Percentiles rank a stretch among this genome's conserved stretches.
Evolutionary conservation across 2,113 vertebrate species (phyloP).

Genomic region (Nyctibius bracteatus): DNA sequence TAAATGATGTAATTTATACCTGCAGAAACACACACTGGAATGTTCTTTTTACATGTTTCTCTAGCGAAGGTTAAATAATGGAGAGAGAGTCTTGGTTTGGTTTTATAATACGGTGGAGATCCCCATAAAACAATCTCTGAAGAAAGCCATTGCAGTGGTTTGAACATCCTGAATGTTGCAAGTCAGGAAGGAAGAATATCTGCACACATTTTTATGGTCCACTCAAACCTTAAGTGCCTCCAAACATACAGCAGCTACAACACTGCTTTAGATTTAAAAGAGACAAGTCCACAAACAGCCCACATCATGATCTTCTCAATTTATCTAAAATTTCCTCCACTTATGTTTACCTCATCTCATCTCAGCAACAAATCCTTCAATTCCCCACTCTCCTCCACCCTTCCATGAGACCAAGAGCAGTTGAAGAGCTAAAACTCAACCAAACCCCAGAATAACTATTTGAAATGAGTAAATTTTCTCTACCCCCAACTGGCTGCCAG

Average conservation of each 20-base stretch:
- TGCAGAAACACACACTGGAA: not conserved
- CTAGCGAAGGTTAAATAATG: not conserved
- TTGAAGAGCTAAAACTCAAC: not conserved
- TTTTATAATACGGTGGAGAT: not conserved
- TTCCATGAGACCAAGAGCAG: not conserved
- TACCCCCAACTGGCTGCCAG: not conserved
- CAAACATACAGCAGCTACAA: not conserved
- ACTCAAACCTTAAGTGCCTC: slow-evolving; percentile 30
- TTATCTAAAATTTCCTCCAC: not conserved
- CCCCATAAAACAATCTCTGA: not conserved
- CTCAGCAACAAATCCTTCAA: not conserved
- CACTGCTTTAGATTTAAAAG: not conserved
- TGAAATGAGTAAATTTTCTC: not conserved
- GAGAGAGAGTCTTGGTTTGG: not conserved
- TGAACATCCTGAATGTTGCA: not conserved
- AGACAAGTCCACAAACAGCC: not conserved
- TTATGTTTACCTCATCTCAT: not conserved
- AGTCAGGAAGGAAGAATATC: slow-evolving; percentile 8
- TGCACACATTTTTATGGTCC: not conserved
- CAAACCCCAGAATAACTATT: not conserved
- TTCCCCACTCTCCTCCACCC: not conserved
- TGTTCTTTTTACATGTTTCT: not conserved
- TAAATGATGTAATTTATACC: not conserved
- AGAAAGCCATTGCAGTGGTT: not conserved
- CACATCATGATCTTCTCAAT: not conserved